Base-by-base conservation (phyloP, 2,797 vertebrate genomes). In the Notamacropus eugenii region DNA sequence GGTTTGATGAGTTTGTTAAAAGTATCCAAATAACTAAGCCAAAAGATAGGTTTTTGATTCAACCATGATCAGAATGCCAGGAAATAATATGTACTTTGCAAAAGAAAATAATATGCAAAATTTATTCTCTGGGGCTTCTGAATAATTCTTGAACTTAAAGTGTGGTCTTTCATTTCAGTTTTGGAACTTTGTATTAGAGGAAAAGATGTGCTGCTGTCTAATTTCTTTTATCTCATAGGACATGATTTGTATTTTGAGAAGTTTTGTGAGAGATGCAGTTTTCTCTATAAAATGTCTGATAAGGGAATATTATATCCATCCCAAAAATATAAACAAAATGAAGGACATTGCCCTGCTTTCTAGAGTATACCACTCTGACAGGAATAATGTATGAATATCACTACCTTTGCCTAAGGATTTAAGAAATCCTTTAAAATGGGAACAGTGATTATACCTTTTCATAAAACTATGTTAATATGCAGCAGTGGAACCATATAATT, bases 391-490 rank as follows among this genome's bases (percentile, higher is more conserved):
- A 34, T 56, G 58, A 93, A 50, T 55, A 28, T 16, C 57, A 90
- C 4, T 40, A 1, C 40, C 54, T 58, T 34, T 56, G 40, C 27
- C 55, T 57, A 34, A 27, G 46, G 24, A 93, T 52, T 90, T 55
- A 14, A 91, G 16, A 56, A 55, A 93, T 46, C 28, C n/a, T 67
- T 93, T 67, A 62, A 62, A 92, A 52, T 93, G 56, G 1, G 12
- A 62, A 55, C 62, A 28, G 40, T 82, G n/a, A 58, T 40, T 90
- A 29, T 59, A 59, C 67, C 54, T 27, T 50, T 67, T 93, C 56
- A 67, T 54, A 95, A 2, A 95, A 59, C 19, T 54, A 90, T 57
- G 54, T 90, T 93, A 58, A n/a, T 90, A 95, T 93, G 28, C 52
- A 62, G 34, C 40, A 67, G 52, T n/a, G 14, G 54, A 54, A 55